phyloP scores from a whole-genome alignment of 2,888 invertebrate species.

The Diarsia mendica region DNA sequence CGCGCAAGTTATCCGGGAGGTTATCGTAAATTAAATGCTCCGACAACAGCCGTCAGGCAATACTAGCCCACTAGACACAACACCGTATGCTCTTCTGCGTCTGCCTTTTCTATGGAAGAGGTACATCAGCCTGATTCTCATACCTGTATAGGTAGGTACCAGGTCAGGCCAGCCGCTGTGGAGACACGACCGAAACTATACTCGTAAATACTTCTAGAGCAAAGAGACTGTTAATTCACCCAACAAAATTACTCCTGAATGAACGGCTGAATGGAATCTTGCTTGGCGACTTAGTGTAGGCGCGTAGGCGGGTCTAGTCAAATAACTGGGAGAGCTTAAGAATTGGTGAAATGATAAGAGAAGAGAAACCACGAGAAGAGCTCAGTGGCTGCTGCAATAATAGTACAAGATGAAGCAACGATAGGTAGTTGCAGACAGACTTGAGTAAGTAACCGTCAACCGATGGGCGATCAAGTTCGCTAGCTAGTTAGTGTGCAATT shows the following conservation, averaged over 20 bases:
- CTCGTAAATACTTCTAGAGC: neutral
- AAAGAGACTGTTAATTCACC: neutral
- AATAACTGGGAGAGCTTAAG: neutral
- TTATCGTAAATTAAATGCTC: neutral
- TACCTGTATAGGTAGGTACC: too few relatives aligned
- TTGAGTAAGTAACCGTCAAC: neutral
- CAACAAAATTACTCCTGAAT: neutral
- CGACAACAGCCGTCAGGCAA: neutral
- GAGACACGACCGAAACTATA: too few relatives aligned
- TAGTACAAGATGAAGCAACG: too few relatives aligned
- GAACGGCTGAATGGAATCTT: neutral
- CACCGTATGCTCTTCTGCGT: too few relatives aligned
- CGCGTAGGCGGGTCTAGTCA: neutral
- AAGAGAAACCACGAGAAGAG: neutral
- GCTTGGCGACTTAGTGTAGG: neutral
- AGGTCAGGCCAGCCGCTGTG: too few relatives aligned
- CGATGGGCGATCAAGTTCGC: too few relatives aligned
- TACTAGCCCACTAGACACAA: too few relatives aligned
- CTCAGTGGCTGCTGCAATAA: too few relatives aligned
- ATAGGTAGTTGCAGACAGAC: neutral
- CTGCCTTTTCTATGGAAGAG: too few relatives aligned
- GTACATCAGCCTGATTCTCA: neutral
- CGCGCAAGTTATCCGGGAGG: neutral
- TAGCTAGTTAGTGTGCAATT: too few relatives aligned
- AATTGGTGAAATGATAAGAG: neutral